phyloP scores from a whole-genome alignment of 2,113 vertebrate species.

The Dascyllus trimaculatus region DNA sequence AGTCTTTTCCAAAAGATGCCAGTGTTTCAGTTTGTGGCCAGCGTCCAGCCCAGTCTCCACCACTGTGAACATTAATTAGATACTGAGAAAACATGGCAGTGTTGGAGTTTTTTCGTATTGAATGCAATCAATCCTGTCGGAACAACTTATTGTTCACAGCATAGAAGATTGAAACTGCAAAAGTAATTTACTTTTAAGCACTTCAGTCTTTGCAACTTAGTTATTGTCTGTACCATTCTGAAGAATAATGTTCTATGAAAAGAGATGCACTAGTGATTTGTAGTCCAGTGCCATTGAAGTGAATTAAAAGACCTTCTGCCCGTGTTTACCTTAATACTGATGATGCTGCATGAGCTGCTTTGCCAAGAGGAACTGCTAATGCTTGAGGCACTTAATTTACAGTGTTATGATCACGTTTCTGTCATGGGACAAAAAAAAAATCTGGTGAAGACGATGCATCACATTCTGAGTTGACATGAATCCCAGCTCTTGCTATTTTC shows the following conservation, averaged over 20 bases:
- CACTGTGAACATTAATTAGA: conserved; percentile 10
- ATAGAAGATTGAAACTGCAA: conserved; percentile 11
- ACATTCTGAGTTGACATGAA: not conserved
- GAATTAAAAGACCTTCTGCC: conserved; percentile 20
- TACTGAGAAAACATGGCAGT: not conserved
- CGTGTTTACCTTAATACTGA: not conserved
- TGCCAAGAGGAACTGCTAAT: conserved; percentile 12
- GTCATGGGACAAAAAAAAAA: not conserved
- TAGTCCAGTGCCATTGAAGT: conserved; percentile 2
- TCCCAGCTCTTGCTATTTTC: conserved; percentile 19
- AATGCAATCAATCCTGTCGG: not conserved
- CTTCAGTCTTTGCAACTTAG: conserved; percentile 12
- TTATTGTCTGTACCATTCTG: conserved; percentile 12
- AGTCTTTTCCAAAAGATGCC: conserved; percentile 37
- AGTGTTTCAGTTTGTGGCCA: conserved; percentile 10
- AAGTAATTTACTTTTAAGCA: conserved; percentile 23
- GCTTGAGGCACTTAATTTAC: not conserved
- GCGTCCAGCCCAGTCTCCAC: conserved; percentile 26
- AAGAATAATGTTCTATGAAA: conserved; percentile 2
- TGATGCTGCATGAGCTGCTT: not conserved
- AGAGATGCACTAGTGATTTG: conserved; percentile 16
- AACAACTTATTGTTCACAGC: not conserved
- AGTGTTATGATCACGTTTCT: not conserved
- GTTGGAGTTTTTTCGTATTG: not conserved
- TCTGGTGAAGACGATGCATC: not conserved